Evolutionary conservation across 2,797 vertebrate species (phyloP), one percentile per base, ranked within the genome.

Genomic region (Typhlichthys subterraneus): DNA sequence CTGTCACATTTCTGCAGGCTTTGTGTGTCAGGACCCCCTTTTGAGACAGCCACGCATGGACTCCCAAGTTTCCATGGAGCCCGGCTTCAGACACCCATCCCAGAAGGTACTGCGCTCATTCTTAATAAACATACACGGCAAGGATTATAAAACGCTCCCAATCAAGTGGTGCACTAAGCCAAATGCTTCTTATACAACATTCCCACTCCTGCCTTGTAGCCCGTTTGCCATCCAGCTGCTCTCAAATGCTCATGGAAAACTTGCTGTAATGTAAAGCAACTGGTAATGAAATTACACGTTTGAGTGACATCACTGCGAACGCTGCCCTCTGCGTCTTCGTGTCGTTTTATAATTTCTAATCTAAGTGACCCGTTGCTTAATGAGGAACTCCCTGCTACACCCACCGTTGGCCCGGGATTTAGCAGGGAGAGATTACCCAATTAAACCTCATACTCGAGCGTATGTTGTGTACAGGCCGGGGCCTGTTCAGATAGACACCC

Each of bases 1-100:
- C 73, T 61, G 57, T 64, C n/a, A 5, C 46, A 33, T 59, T 67
- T 71, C 47, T 54, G 57, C 70, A 99, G 96, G 96, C 53, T 94
- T 98, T 3, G 94, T 97, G 61, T 97, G 96, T 89, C 95, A 94
- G 79, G 93, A 97, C 87, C 95, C 95, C 67, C 74, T 94, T 68
- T 91, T 86, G 58, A 91, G 89, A 67, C 89, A 89, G 47, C 77
- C 75, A 15, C 87, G 83, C 23, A 59, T 86, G 47, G 69, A 92
- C 76, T 8, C 33, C 33, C 93, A 91, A 81, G 84, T 88, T 65
- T 79, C 85, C 11, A 82, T 88, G 73, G 94, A 98, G 75, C 64
- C 87, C 57, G 74, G 86, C 69, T 68, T 75, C 63, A 93, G 91
- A 85, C 92, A 84, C 78, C 75, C 86, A 0, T 81, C 86, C 67